A percentile compares a stretch with the other conserved stretches of the same genome.
Evolutionary conservation across 53 echinoderm and acorn worm species (phyloP).

Genomic region (Patiria pectinifera): DNA sequence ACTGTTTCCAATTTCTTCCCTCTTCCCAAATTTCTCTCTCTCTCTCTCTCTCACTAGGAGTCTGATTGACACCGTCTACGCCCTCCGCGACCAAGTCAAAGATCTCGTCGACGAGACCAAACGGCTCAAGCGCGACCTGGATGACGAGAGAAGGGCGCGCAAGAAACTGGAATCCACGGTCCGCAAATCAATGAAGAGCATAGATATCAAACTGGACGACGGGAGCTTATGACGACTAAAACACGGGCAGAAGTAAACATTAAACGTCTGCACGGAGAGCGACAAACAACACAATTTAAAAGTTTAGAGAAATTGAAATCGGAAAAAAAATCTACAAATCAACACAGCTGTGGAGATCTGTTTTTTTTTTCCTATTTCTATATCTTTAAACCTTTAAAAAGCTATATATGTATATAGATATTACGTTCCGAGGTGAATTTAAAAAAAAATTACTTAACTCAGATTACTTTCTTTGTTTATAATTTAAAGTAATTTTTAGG

Average conservation of each 20-base stretch:
- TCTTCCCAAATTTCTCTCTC: neutral
- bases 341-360: too few relatives aligned
- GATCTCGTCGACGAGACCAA: conserved; percentile 97
- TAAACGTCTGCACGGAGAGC: conserved; percentile 1
- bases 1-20: neutral
- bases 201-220: conserved; percentile 72
- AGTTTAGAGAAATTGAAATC: neutral
- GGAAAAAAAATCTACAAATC: too few relatives aligned
- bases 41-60: conserved; percentile 70
- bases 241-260: conserved; percentile 14
- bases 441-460: neutral
- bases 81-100: conserved; percentile 97
- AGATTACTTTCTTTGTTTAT: neutral
- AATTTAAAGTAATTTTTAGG: neutral
- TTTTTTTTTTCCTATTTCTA: too few relatives aligned
- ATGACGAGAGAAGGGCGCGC: conserved; percentile 88
- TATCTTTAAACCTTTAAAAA: too few relatives aligned
- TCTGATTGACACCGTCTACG: conserved; percentile 98
- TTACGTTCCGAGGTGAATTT: neutral
- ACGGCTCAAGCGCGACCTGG: conserved; percentile 84
- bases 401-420: neutral
- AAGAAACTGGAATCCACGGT: conserved; percentile 91
- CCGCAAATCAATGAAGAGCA: conserved; percentile 91
- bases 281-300: neutral
- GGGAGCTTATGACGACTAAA: conserved; percentile 56